A percentile compares a stretch with the other conserved stretches of the same genome.
phyloP scores from a whole-genome alignment of 2,113 vertebrate genomes.

The Struthidea cinerea region DNA sequence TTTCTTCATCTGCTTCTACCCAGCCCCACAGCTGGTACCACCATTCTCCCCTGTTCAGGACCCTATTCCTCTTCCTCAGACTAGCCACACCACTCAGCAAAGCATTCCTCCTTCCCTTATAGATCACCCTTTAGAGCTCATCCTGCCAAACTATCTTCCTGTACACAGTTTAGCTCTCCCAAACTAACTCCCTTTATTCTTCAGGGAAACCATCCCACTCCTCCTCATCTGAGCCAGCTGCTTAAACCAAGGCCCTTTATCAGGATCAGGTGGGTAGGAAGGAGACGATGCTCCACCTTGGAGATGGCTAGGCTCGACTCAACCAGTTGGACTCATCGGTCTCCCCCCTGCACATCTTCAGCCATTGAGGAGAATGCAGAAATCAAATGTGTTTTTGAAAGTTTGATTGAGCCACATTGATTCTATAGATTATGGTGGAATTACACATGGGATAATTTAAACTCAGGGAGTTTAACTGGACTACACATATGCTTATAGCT shows the following conservation, averaged over 20 bases:
- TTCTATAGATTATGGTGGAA: conserved; percentile 1
- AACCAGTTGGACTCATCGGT: rapidly evolving
- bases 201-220: neutral
- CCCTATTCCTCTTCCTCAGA: neutral
- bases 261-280: neutral
- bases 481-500: conserved; percentile 31
- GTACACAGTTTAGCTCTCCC: rapidly evolving
- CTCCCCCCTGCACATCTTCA: neutral
- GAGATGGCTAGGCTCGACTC: rapidly evolving
- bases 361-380: neutral
- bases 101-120: neutral
- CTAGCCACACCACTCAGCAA: neutral
- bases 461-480: neutral
- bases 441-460: conserved; percentile 8
- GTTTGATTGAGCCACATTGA: neutral
- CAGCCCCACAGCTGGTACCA: neutral
- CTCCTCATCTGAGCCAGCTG: neutral
- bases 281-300: neutral
- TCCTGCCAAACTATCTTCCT: neutral
- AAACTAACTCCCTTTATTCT: neutral
- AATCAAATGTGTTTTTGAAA: neutral
- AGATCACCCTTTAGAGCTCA: neutral
- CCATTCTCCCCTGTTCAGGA: neutral
- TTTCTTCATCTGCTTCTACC: neutral
- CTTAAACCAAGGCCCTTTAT: neutral